Percentiles rank a stretch among this genome's conserved stretches.
phyloP scores from a whole-genome alignment of 2,797 vertebrate species.

The Astyanax mexicanus region DNA sequence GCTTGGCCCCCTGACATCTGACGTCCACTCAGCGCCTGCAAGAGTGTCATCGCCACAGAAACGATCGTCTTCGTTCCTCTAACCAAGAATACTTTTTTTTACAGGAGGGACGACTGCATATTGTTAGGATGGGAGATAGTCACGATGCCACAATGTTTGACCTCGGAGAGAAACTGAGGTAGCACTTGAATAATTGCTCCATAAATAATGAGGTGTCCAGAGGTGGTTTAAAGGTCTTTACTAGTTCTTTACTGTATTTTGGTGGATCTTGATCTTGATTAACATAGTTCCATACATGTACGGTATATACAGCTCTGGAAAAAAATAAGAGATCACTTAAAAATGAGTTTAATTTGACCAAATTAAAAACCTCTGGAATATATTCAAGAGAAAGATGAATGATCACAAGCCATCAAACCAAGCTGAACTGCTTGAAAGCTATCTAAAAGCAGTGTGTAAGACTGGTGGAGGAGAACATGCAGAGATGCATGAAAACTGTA shows the following conservation, averaged over 20 bases:
- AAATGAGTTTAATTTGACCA: too few species aligned
- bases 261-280: too few species aligned
- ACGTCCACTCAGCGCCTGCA: conserved; percentile 38
- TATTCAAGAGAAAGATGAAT: too few species aligned
- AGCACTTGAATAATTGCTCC: background rate
- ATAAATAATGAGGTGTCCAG: background rate
- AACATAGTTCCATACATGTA: too few species aligned
- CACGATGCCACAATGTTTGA: background rate
- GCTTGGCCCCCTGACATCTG: conserved; percentile 57
- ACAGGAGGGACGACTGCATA: conserved; percentile 1
- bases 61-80: conserved; percentile 1
- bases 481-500: too few species aligned
- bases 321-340: too few species aligned
- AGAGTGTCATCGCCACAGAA: conserved; percentile 58
- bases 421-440: too few species aligned
- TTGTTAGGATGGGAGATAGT: background rate
- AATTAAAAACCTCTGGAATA: too few species aligned
- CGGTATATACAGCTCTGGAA: too few species aligned
- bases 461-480: too few species aligned
- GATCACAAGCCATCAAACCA: too few species aligned
- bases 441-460: too few species aligned
- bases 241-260: background rate
- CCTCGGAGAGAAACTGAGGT: background rate
- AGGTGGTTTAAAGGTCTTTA: background rate
- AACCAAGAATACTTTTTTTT: background rate